Evolutionary conservation across 2,113 vertebrate species (phyloP), one percentile per base, ranked within the genome.

Genomic region (Acrocephalus arundinaceus): DNA sequence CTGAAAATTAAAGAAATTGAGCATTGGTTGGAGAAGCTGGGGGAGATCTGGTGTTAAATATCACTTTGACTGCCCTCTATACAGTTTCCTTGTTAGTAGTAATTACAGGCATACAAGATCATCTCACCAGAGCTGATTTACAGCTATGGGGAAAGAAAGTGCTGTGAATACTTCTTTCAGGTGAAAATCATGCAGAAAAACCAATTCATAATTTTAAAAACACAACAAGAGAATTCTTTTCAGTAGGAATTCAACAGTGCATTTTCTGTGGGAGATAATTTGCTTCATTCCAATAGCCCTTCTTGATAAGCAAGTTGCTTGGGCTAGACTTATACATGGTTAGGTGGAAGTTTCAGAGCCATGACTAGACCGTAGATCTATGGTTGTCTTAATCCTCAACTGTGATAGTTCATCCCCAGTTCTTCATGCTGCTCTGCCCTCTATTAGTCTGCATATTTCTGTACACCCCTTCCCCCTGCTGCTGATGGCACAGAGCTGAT

Each of bases 251-350:
- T 58, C 37, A 75, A 37, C 6, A 39, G 9, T 45, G 71, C 10
- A 13, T 89, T 39, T 79, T 30, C 27, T 55, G 9, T 52, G 12
- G 43, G 33, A 73, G 39, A 28, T 43, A 43, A 67, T 63, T 67
- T 5, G 0, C 24, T 75, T 72, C 31, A 35, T 62, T 71, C 17
- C 28, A 71, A 7, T 31, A 79, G 30, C 37, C 27, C 14, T 63
- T 74, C 33, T 58, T 85, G 67, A 79, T 63, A 67, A 86, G 25
- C 19, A 49, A 43, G 18, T 81, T 77, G 30, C 35, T 86, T 7
- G 2, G 18, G 13, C 46, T 81, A 37, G 13, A n/a, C 4, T 77
- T 63, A 4, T 0, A 3, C 31, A 39, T 65, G 14, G 9, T 80
- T 68, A 23, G 39, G 49, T 63, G 48, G 51, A 79, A 76, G 5